These are phyloP conservation scores for Megamerina dolium DNA, from an alignment of 2,888 invertebrate genomes.

Conservation along the genomic window DNA sequence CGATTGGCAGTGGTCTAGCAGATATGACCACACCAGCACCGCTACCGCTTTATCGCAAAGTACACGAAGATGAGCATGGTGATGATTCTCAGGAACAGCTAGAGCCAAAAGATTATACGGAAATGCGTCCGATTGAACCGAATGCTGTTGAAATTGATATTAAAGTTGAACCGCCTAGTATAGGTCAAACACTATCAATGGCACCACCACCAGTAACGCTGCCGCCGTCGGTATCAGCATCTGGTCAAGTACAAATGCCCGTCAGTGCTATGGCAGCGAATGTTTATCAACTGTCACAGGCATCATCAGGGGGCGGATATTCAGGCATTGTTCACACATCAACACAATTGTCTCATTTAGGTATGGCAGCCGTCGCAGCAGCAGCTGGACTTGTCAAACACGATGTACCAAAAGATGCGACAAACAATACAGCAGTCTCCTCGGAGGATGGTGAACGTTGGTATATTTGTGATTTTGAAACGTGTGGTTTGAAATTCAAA, in stretches of 20 bases:
- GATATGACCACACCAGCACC: slow-evolving; percentile 33
- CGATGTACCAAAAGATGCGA: slow-evolving; percentile 34
- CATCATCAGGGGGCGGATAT: slow-evolving; percentile 25
- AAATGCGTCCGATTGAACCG: slow-evolving; percentile 31
- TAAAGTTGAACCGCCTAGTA: slow-evolving; percentile 33
- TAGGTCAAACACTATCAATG: slow-evolving; percentile 25
- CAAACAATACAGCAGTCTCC: slow-evolving; percentile 41
- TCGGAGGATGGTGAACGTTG: slow-evolving; percentile 43
- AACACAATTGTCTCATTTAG: slow-evolving; percentile 21
- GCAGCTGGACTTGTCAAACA: slow-evolving; percentile 23
- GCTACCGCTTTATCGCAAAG: slow-evolving; percentile 32
- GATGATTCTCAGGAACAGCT: slow-evolving; percentile 29
- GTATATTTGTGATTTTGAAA: slow-evolving; percentile 39
- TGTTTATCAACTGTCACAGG: slow-evolving; percentile 37
- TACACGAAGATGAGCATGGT: slow-evolving; percentile 33
- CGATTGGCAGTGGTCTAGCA: not conserved
- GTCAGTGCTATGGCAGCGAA: slow-evolving; percentile 21
- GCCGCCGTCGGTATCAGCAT: slow-evolving; percentile 16
- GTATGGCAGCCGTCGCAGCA: slow-evolving; percentile 24
- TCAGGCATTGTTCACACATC: slow-evolving; percentile 21
- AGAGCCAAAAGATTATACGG: slow-evolving; percentile 37
- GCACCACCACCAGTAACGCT: slow-evolving; percentile 10
- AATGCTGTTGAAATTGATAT: slow-evolving; percentile 32
- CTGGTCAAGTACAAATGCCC: slow-evolving; percentile 18
- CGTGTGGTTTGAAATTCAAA: slow-evolving; percentile 40